Conservation (phyloP, 2,888 invertebrate species). For the Galerucella pusilla region DNA sequence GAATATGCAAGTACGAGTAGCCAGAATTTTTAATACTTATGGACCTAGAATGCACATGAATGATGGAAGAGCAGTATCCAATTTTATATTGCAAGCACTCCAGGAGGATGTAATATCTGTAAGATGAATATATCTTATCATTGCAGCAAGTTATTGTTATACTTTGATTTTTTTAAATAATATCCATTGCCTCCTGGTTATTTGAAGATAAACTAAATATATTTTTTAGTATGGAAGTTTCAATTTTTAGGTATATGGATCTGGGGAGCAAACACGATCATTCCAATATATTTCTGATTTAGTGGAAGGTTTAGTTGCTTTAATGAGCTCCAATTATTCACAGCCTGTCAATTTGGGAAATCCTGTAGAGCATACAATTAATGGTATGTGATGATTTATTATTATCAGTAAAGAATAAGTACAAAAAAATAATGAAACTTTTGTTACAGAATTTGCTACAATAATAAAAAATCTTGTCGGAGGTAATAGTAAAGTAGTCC, state of each 20-base stretch:
- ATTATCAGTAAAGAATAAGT: background rate
- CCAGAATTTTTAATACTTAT: constrained; percentile 98
- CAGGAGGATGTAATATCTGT: constrained; percentile 96
- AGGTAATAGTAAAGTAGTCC: constrained; percentile 84
- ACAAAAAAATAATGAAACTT: constrained; percentile 24
- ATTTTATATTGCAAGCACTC: constrained; percentile 96
- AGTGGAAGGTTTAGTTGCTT: constrained; percentile 89
- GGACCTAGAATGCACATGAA: constrained; percentile 99
- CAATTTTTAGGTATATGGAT: constrained; percentile 77
- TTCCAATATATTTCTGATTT: constrained; percentile 98
- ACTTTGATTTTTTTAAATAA: too few relatives aligned
- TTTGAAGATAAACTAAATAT: too few relatives aligned
- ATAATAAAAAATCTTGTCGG: constrained; percentile 88
- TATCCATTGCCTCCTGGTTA: too few relatives aligned
- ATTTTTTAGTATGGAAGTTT: too few relatives aligned
- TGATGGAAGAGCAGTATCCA: constrained; percentile 98
- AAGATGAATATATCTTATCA: constrained; percentile 43
- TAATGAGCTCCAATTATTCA: constrained; percentile 95
- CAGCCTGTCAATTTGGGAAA: constrained; percentile 97
- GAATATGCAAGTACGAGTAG: constrained; percentile 93
- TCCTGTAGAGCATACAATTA: constrained; percentile 97
- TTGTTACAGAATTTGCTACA: constrained; percentile 81
- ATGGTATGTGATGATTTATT: constrained; percentile 68
- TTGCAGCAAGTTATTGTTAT: too few relatives aligned
- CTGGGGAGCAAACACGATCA: constrained; percentile 91